Conservation (phyloP, 2,888 invertebrate genomes). For the Acheta domesticus region DNA sequence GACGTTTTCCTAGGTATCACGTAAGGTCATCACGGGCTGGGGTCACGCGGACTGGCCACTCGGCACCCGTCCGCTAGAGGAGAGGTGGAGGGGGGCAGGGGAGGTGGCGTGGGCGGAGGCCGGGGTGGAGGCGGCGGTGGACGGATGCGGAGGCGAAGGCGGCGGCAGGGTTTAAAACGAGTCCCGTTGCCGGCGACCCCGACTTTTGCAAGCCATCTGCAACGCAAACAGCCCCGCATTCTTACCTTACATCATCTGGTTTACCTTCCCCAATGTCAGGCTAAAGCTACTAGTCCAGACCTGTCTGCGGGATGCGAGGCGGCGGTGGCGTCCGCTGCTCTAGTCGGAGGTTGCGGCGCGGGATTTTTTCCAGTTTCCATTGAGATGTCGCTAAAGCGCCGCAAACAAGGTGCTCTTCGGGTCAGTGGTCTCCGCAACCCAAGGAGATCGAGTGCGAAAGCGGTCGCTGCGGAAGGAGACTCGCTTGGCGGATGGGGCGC, state of each 20-base stretch:
- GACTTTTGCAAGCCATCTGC: background rate
- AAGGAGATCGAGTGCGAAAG: no score
- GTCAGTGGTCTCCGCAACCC: no score
- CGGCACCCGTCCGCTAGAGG: background rate
- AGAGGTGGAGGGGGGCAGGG: background rate
- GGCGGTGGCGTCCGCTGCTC: background rate
- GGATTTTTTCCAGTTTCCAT: background rate
- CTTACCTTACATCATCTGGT: background rate
- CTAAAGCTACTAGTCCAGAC: background rate
- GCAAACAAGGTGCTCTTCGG: background rate
- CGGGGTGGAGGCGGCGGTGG: no score
- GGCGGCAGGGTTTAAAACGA: background rate
- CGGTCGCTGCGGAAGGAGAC: no score
- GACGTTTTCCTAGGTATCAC: constrained; percentile 18
- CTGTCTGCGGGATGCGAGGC: background rate
- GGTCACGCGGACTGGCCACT: background rate
- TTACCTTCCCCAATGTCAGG: constrained; percentile 18
- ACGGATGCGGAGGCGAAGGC: background rate
- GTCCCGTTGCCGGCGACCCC: constrained; percentile 18
- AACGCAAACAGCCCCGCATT: constrained; percentile 5
- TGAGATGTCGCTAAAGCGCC: background rate
- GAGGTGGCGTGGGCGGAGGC: no score
- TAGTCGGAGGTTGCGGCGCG: background rate
- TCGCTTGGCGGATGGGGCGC: no score
- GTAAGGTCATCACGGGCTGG: background rate